Percentiles rank a stretch among this genome's conserved stretches.
Evolutionary conservation across 2,888 invertebrate genomes (phyloP).

Genomic region (Bruchidius siliquastri): DNA sequence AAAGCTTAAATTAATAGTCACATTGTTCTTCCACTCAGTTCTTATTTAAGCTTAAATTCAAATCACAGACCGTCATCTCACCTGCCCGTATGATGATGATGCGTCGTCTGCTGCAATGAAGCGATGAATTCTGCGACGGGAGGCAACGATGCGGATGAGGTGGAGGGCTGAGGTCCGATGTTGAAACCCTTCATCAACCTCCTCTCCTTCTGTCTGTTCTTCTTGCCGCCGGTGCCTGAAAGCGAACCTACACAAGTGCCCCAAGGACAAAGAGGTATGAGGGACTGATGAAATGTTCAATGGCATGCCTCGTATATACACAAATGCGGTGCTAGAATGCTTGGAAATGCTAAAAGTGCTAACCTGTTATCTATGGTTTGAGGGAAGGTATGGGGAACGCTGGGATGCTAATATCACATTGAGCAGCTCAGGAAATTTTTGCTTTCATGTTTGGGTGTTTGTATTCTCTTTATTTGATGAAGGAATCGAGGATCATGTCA

Average conservation of each 20-base stretch:
- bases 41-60: too few species aligned
- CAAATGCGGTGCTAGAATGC: neutral
- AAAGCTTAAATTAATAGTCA: too few species aligned
- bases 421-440: too few species aligned
- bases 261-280: neutral
- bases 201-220: slow-evolving; percentile 88
- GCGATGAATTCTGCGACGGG: slow-evolving; percentile 77
- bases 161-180: slow-evolving; percentile 69
- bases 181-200: slow-evolving; percentile 93
- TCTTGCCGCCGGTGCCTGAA: slow-evolving; percentile 82
- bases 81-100: slow-evolving; percentile 48
- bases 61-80: neutral
- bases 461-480: too few species aligned
- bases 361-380: too few species aligned
- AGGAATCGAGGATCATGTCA: too few species aligned
- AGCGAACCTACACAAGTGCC: neutral
- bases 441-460: too few species aligned
- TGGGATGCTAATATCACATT: too few species aligned
- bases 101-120: slow-evolving; percentile 61
- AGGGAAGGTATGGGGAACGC: too few species aligned
- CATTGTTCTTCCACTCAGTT: too few species aligned
- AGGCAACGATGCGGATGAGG: slow-evolving; percentile 57
- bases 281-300: neutral
- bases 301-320: neutral
- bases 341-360: neutral